Evolutionary conservation across 2,113 vertebrate species (phyloP).

Genomic region (Odontophorus gujanensis): DNA sequence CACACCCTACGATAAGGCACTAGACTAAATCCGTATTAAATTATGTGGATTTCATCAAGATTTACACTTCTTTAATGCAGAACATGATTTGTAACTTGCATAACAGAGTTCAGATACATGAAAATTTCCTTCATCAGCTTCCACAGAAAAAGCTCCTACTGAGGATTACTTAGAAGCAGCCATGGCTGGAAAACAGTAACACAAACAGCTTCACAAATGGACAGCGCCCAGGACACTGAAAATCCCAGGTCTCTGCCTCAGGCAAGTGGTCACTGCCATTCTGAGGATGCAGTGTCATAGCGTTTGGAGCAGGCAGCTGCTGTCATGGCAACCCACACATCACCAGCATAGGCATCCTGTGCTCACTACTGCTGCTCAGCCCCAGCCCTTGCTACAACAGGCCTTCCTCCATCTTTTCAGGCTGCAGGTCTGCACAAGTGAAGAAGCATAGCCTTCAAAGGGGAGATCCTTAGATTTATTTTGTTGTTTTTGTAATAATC

Average conservation of each 20-base stretch:
- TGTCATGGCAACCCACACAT: conserved; percentile 6
- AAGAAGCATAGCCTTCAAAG: neutral
- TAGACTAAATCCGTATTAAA: conserved; percentile 5
- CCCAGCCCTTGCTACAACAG: neutral
- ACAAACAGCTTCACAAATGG: neutral
- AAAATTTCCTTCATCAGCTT: neutral
- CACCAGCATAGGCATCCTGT: neutral
- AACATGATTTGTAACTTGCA: conserved; percentile 15
- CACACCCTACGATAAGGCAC: conserved; percentile 36
- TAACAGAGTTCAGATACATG: conserved; percentile 38
- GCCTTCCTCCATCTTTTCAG: neutral
- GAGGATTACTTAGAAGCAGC: neutral
- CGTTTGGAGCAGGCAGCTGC: neutral
- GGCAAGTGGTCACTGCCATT: neutral
- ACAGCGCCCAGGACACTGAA: rapidly evolving
- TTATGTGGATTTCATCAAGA: conserved; percentile 43
- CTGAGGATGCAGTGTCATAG: neutral
- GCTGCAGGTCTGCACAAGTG: neutral
- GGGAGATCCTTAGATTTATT: neutral
- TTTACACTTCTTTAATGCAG: conserved; percentile 47
- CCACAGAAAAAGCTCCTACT: neutral
- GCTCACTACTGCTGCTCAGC: neutral
- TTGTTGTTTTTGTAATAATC: neutral
- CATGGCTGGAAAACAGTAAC: neutral
- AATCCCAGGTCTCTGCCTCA: neutral